phyloP scores from a whole-genome alignment of 2,797 vertebrate species.

The Sebastes trivittatus region DNA sequence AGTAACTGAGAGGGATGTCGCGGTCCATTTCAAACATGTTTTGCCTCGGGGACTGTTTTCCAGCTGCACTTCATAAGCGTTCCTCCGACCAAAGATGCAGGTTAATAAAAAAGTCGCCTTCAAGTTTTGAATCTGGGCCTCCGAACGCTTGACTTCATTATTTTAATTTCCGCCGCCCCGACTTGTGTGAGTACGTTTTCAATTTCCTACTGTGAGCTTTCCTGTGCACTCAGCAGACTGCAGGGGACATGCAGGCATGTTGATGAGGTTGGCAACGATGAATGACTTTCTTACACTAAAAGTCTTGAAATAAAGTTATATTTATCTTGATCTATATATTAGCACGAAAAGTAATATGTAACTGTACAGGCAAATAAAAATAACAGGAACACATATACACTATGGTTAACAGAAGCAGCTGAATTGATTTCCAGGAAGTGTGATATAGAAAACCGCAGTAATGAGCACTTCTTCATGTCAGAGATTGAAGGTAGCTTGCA shows the following conservation, averaged over 20 bases:
- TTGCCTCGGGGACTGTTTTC: conserved; percentile 54
- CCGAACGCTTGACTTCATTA: conserved; percentile 63
- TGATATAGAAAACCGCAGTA: not conserved
- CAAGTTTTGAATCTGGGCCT: conserved; percentile 57
- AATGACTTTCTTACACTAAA: not conserved
- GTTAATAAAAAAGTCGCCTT: conserved; percentile 72
- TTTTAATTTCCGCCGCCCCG: conserved; percentile 73
- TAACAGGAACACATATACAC: not conserved
- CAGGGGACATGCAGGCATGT: conserved; percentile 21
- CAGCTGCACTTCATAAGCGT: conserved; percentile 69
- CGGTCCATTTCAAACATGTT: conserved; percentile 54
- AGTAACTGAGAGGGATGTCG: conserved; percentile 8
- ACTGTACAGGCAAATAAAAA: not conserved
- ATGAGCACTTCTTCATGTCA: not conserved
- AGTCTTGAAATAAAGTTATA: not conserved
- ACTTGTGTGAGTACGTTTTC: conserved; percentile 65
- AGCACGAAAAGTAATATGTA: not conserved
- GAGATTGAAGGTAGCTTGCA: not conserved
- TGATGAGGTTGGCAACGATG: not conserved
- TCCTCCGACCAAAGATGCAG: conserved; percentile 48
- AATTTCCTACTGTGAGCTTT: conserved; percentile 75
- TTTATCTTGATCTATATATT: not conserved
- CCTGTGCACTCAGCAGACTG: conserved; percentile 34
- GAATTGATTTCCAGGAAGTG: not conserved
- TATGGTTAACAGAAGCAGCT: too few species aligned